A percentile compares a stretch with the other conserved stretches of the same genome.
These are phyloP conservation scores for Dolichallabes microphthalmus DNA, from an alignment of 2,113 vertebrate species.

Conservation along the genomic window DNA sequence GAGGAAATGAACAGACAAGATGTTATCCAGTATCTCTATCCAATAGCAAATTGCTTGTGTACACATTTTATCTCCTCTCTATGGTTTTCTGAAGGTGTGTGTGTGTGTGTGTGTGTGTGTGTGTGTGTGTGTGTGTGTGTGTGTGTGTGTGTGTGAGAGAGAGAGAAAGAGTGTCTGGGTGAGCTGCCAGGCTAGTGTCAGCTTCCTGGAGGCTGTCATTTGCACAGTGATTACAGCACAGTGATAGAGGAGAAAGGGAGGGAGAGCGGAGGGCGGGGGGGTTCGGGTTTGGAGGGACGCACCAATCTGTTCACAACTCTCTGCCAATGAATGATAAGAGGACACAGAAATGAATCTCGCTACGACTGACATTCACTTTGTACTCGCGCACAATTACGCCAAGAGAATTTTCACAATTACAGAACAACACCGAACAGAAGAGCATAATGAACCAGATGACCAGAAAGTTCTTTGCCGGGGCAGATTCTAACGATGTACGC, in stretches of 20 bases:
- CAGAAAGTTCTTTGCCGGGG: not conserved
- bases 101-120: conserved; percentile 25
- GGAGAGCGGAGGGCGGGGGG: not conserved
- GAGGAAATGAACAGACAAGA: conserved; percentile 50
- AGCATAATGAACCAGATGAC: not conserved
- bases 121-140: not conserved
- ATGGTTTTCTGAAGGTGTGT: conserved; percentile 44
- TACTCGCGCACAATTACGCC: not conserved
- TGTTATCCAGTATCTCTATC: conserved; percentile 43
- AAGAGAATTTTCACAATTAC: not conserved
- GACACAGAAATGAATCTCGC: conserved; percentile 59
- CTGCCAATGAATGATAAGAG: conserved; percentile 51
- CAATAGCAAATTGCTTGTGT: conserved; percentile 45
- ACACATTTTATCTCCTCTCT: conserved; percentile 41
- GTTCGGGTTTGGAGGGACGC: not conserved
- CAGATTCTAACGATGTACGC: not conserved
- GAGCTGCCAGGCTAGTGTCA: conserved; percentile 60
- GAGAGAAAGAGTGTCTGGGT: not conserved
- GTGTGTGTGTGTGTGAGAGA: too few relatives aligned
- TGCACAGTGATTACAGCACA: conserved; percentile 67
- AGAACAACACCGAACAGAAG: not conserved
- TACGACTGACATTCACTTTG: conserved; percentile 20
- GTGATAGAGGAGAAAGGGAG: conserved; percentile 50
- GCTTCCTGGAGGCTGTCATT: conserved; percentile 68
- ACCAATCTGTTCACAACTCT: conserved; percentile 63